These are phyloP conservation scores for Zophobas atratus DNA, from an alignment of 1,140 invertebrate genomes.

Conservation along the genomic window DNA sequence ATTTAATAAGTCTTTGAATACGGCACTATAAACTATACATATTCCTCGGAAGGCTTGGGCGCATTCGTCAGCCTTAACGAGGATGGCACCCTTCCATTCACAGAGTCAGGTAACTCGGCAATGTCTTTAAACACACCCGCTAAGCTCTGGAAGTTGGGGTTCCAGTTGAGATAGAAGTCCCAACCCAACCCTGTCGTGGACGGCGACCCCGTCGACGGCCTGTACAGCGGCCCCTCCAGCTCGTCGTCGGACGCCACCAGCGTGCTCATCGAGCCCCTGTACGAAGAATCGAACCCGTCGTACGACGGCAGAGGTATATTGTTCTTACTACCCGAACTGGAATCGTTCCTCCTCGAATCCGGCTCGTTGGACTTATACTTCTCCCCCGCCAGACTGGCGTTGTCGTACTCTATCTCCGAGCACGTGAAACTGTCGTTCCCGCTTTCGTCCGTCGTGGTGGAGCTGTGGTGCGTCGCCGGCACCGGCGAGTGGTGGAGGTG, in stretches of 20 bases:
- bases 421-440: constrained; percentile 98
- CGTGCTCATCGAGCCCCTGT: constrained; percentile 93
- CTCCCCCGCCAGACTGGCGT: constrained; percentile 86
- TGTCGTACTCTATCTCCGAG: constrained; percentile 98
- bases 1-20: constrained; percentile 47
- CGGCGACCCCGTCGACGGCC: constrained; percentile 83
- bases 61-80: constrained; percentile 78
- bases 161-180: constrained; percentile 97
- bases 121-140: constrained; percentile 98
- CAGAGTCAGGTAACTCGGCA: constrained; percentile 90
- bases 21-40: constrained; percentile 72
- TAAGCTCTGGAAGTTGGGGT: constrained; percentile 94
- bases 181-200: constrained; percentile 84
- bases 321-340: constrained; percentile 69
- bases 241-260: constrained; percentile 94
- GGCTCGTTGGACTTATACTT: constrained; percentile 84
- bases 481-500: constrained; percentile 80
- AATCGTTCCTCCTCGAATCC: constrained; percentile 74
- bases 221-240: constrained; percentile 80
- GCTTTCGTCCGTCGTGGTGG: constrained; percentile 93
- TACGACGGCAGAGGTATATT: constrained; percentile 84
- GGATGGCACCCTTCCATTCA: constrained; percentile 76
- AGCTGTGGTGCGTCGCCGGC: constrained; percentile 81
- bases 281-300: constrained; percentile 94
- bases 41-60: constrained; percentile 85